phyloP scores from a whole-genome alignment of 2,797 vertebrate species.

The Crocodylus rhombifer region DNA sequence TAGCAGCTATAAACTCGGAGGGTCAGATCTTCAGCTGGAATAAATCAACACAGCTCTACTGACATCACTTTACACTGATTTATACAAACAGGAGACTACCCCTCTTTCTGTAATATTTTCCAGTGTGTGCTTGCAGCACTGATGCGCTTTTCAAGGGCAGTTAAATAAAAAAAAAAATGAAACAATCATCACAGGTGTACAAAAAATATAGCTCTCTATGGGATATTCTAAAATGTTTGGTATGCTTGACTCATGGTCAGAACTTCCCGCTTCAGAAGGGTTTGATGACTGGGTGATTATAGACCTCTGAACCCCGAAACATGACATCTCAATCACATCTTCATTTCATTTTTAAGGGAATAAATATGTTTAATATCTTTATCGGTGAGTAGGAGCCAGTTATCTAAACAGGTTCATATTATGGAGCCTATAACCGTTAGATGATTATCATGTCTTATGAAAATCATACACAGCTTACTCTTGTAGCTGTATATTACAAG shows the following conservation, averaged over 20 bases:
- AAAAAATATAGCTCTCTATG: background rate
- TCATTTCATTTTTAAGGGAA: conserved; percentile 42
- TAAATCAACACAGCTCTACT: background rate
- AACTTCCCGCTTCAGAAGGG: conserved; percentile 24
- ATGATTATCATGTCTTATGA: conserved; percentile 65
- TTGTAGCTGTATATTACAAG: conserved; percentile 60
- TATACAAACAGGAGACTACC: background rate
- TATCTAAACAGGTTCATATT: conserved; percentile 51
- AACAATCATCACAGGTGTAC: background rate
- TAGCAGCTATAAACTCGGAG: background rate
- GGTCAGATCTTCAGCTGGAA: background rate
- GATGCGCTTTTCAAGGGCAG: background rate
- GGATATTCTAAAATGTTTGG: background rate
- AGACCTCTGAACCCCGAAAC: conserved; percentile 48
- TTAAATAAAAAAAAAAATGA: background rate
- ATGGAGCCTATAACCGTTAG: conserved; percentile 69
- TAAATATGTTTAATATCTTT: conserved; percentile 51
- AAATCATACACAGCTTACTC: conserved; percentile 64
- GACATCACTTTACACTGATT: background rate
- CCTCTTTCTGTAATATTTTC: background rate
- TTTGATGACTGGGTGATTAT: conserved; percentile 59
- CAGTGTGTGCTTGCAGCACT: background rate
- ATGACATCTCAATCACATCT: conserved; percentile 63
- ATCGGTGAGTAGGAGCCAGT: conserved; percentile 51
- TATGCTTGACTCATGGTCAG: background rate